Evolutionary conservation across 2,113 vertebrate species (phyloP).

Genomic region (Gyps fulvus): DNA sequence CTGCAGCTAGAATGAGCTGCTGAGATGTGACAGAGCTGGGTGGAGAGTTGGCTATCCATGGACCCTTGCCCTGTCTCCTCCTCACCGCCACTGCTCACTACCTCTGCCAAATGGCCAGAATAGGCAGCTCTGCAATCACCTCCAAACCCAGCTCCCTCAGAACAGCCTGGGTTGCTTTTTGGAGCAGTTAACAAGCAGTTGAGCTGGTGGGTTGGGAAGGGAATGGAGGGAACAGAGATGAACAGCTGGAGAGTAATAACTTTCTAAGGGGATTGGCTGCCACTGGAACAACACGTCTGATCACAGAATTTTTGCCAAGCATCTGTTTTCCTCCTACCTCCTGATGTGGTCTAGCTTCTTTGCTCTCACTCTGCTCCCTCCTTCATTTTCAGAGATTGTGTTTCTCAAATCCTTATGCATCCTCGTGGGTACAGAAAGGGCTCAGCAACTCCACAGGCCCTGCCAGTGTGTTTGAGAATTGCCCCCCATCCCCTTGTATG

Average conservation of each 20-base stretch:
- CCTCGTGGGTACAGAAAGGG: not conserved
- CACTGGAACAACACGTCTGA: constrained; percentile 8
- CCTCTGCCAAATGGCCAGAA: not conserved
- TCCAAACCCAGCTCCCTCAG: not conserved
- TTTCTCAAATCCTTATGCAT: not conserved
- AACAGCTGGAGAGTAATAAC: constrained; percentile 35
- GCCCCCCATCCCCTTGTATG: not conserved
- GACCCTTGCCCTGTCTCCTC: not conserved
- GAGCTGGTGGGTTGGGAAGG: not conserved
- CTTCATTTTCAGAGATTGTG: not conserved
- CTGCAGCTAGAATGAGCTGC: not conserved
- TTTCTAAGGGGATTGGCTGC: constrained; percentile 2
- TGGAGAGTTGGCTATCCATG: not conserved
- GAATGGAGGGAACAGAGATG: not conserved
- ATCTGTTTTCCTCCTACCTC: constrained; percentile 44
- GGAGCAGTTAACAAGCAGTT: not conserved
- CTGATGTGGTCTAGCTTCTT: constrained; percentile 20
- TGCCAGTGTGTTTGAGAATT: not conserved
- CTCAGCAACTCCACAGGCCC: not conserved
- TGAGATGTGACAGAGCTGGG: not conserved
- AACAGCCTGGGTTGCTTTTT: not conserved
- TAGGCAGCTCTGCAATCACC: not conserved
- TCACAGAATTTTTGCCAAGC: constrained; percentile 27
- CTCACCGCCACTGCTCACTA: not conserved
- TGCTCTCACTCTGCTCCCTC: not conserved